phyloP scores from a whole-genome alignment of 2,113 vertebrate genomes.

The human (Homo sapiens) region DNA sequence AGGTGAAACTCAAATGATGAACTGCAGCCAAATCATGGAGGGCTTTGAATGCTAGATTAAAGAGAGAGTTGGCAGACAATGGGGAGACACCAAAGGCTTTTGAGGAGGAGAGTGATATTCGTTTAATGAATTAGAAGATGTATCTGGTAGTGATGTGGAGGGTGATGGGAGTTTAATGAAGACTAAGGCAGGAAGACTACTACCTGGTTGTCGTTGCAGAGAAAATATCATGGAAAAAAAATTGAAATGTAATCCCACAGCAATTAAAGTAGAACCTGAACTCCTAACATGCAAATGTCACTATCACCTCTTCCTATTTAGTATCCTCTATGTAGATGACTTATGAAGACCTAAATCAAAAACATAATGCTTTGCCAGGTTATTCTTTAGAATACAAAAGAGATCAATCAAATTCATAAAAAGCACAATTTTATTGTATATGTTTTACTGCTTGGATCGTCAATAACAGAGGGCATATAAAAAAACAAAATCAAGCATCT shows the following conservation, averaged over 20 bases:
- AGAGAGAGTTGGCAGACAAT: background rate
- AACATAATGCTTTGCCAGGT: background rate
- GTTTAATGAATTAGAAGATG: conserved; percentile 19
- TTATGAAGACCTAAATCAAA: conserved; percentile 21
- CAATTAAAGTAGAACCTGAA: conserved; percentile 18
- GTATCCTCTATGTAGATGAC: background rate
- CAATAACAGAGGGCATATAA: conserved; percentile 39
- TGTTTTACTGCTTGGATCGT: conserved; percentile 20
- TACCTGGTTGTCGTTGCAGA: background rate
- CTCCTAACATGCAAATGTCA: background rate
- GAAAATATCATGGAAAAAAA: background rate
- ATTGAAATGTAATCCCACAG: background rate
- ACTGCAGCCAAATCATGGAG: background rate
- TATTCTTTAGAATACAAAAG: conserved; percentile 38
- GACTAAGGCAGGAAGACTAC: background rate
- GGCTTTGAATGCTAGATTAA: background rate
- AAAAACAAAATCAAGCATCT: background rate
- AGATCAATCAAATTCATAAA: background rate
- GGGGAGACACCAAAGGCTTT: background rate
- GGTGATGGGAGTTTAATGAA: background rate
- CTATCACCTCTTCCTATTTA: background rate
- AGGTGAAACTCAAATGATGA: background rate
- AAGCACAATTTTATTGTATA: conserved; percentile 31
- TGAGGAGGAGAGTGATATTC: background rate
- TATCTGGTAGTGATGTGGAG: background rate